Evolutionary conservation across 2,113 vertebrate species (phyloP), one percentile per base, ranked within the genome.

Genomic region (Tenebrosternarchus preto): DNA sequence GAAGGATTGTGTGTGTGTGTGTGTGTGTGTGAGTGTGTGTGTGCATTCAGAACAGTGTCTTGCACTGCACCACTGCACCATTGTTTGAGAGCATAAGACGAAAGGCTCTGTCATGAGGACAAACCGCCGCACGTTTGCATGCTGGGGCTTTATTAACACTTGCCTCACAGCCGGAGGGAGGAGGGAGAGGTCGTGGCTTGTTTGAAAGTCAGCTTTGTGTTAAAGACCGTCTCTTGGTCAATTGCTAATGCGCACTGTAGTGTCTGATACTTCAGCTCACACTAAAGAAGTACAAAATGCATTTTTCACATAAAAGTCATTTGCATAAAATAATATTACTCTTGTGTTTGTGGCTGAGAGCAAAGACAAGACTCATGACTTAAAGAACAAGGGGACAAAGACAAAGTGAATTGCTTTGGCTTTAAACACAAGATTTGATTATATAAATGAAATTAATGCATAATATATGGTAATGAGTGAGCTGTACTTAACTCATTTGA

Each of bases 261-360:
- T 15, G 29, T 66, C 7, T 5, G 24, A 17, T 16, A 3, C 29
- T 22, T 24, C 11, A n/a, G 25, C 17, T 69, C 36, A 2, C 29
- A 27, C 22, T 24, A 17, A 76, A 61, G 29, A 55, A n/a, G 3
- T 9, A 36, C 4, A 64, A 81, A 73, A 73, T 82, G 55, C 27
- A 19, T 29, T 31, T n/a, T 64, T 39, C 67, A 46, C 85, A 80
- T 74, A 4, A 25, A 83, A 82, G 76, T 43, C 16, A 76, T 88
- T 84, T 72, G 84, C 85, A 90, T 95, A 96, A 95, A 94, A 93
- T 92, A 91, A 93, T 91, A 85, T 92, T 86, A 92, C 90, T 87
- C 90, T 90, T 90, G 66, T 56, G 6, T 36, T 2, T 36, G 88
- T 91, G 90, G 92, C 93, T 95, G 93, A 81, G 90, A 78, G 87